Evolutionary conservation across 2,113 vertebrate species (phyloP).

Genomic region (Sterna hirundo): DNA sequence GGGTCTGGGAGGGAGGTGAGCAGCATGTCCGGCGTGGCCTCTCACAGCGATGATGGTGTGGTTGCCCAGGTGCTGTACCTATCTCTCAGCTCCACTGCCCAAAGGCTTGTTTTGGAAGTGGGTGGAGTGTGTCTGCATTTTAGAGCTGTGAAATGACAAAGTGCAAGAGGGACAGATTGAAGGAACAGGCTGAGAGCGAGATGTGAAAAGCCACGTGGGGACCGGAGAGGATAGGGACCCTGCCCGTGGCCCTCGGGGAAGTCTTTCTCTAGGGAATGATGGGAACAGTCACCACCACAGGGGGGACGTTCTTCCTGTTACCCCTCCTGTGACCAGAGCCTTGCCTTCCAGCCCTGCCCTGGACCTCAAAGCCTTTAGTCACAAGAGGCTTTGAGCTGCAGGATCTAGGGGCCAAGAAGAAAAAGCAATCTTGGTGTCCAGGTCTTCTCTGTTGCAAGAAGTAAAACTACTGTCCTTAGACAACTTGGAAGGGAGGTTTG

Average conservation of each 20-base stretch:
- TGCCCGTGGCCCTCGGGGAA: no score
- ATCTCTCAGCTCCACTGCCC: background rate
- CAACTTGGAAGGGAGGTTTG: background rate
- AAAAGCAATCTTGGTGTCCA: background rate
- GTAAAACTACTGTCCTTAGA: background rate
- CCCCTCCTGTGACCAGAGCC: background rate
- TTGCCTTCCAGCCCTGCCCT: background rate
- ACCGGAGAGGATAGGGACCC: background rate
- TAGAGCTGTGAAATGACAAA: background rate
- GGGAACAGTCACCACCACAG: background rate
- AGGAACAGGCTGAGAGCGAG: background rate
- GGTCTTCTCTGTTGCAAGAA: background rate
- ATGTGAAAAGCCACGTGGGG: background rate
- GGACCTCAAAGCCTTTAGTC: background rate
- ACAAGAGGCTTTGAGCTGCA: background rate
- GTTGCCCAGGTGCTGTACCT: background rate
- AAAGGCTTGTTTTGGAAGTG: background rate
- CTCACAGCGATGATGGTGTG: accelerated
- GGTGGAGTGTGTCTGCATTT: background rate
- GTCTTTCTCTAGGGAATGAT: background rate
- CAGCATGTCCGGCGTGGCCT: accelerated
- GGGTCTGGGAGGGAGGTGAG: background rate
- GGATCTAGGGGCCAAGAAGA: background rate
- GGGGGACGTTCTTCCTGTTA: background rate
- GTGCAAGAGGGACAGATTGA: background rate